Percentiles rank a stretch among this genome's conserved stretches.
Evolutionary conservation across 1,140 invertebrate species (phyloP).

Genomic region (Eufriesea mexicana): DNA sequence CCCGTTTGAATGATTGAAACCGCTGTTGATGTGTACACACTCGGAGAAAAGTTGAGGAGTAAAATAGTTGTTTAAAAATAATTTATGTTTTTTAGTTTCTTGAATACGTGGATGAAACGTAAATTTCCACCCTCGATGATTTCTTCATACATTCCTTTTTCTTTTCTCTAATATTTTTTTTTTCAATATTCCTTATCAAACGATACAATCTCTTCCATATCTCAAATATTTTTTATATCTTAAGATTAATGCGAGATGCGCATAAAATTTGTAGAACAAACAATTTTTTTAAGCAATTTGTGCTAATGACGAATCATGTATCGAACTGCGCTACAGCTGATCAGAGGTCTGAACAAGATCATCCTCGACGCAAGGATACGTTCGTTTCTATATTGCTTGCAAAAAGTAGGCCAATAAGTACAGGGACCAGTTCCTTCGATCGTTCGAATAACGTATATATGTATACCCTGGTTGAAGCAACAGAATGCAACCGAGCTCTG

Average conservation of each 20-base stretch:
- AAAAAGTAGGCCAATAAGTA: constrained; percentile 76
- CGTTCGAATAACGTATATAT: constrained; percentile 66
- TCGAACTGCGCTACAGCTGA: constrained; percentile 43
- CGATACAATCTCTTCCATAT: no score
- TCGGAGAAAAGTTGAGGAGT: no score
- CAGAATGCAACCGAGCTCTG: constrained; percentile 6
- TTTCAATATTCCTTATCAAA: no score
- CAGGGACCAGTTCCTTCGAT: constrained; percentile 68
- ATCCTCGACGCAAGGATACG: neutral
- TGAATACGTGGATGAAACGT: no score
- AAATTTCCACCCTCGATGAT: no score
- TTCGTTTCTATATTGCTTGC: constrained; percentile 31
- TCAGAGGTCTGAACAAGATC: constrained; percentile 53
- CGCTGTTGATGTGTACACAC: no score
- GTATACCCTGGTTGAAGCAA: constrained; percentile 11
- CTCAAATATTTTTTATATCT: no score
- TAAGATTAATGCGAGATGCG: neutral
- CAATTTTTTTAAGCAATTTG: neutral
- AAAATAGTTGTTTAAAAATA: no score
- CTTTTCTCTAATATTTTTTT: no score
- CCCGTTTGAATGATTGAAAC: no score
- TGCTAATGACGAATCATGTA: constrained; percentile 21
- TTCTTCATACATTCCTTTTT: no score
- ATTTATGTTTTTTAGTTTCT: no score
- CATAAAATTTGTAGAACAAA: neutral